phyloP scores from a whole-genome alignment of 2,113 vertebrate species.

The Eleginops maclovinus region DNA sequence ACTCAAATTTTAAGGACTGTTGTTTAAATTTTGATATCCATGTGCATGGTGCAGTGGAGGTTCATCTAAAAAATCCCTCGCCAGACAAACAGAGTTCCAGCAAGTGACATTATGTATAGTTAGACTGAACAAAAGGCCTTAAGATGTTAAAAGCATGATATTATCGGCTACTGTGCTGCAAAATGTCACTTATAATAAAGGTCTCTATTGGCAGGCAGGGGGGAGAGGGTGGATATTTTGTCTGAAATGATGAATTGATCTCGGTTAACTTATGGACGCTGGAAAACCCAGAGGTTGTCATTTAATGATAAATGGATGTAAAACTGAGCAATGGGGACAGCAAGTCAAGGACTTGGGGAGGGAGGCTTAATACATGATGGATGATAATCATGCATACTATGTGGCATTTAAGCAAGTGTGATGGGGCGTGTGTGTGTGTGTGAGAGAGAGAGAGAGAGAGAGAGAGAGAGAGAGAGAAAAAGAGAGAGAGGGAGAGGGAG shows the following conservation, averaged over 20 bases:
- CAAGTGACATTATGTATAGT: constrained; percentile 47
- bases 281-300: constrained; percentile 65
- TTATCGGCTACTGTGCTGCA: constrained; percentile 35
- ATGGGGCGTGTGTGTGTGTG: background rate
- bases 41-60: too few relatives aligned
- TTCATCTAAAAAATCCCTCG: too few relatives aligned
- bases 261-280: constrained; percentile 61
- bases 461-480: too few relatives aligned
- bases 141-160: constrained; percentile 38
- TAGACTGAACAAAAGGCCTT: constrained; percentile 34
- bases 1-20: too few relatives aligned
- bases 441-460: background rate
- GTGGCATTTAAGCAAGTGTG: constrained; percentile 45
- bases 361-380: constrained; percentile 64
- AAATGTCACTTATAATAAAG: constrained; percentile 57
- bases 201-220: constrained; percentile 25
- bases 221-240: constrained; percentile 35
- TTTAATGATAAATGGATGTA: constrained; percentile 67
- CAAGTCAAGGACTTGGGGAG: constrained; percentile 61
- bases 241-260: constrained; percentile 71
- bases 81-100: too few relatives aligned
- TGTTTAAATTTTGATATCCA: too few relatives aligned
- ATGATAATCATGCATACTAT: constrained; percentile 58
- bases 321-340: constrained; percentile 48
- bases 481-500: too few relatives aligned